A percentile compares a stretch with the other conserved stretches of the same genome.
phyloP scores from a whole-genome alignment of 2,113 vertebrate genomes.

The Alligator mississippiensis region DNA sequence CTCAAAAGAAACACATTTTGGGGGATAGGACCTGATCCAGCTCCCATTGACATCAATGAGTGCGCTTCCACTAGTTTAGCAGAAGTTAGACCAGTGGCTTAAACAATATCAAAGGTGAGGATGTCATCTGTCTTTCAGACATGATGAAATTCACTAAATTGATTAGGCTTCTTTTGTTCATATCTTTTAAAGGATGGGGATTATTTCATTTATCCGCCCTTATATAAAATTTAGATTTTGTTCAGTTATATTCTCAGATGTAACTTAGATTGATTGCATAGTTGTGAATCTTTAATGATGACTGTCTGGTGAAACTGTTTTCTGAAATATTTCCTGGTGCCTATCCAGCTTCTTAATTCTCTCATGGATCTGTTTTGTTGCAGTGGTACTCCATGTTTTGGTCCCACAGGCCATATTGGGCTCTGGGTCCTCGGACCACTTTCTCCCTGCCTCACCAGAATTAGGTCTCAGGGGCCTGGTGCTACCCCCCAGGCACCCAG shows the following conservation, averaged over 20 bases:
- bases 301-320: neutral
- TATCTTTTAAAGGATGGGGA: neutral
- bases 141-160: neutral
- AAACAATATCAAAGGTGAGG: neutral
- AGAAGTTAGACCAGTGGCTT: neutral
- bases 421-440: too few relatives aligned
- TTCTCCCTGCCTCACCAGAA: too few relatives aligned
- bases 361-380: neutral
- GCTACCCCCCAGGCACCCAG: too few relatives aligned
- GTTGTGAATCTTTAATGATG: neutral
- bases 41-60: neutral
- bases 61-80: neutral
- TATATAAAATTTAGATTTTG: neutral
- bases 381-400: too few relatives aligned
- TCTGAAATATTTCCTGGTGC: neutral
- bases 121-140: neutral
- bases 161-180: neutral
- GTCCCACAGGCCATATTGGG: too few relatives aligned
- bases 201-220: slow-evolving; percentile 22
- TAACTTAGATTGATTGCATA: slow-evolving; percentile 14
- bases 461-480: too few relatives aligned
- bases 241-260: slow-evolving; percentile 15
- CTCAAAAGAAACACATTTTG: neutral
- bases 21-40: neutral
- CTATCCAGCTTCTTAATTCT: neutral